Evolutionary conservation across 2,797 vertebrate species (phyloP), one percentile per base, ranked within the genome.

Genomic region (Helostoma temminkii): DNA sequence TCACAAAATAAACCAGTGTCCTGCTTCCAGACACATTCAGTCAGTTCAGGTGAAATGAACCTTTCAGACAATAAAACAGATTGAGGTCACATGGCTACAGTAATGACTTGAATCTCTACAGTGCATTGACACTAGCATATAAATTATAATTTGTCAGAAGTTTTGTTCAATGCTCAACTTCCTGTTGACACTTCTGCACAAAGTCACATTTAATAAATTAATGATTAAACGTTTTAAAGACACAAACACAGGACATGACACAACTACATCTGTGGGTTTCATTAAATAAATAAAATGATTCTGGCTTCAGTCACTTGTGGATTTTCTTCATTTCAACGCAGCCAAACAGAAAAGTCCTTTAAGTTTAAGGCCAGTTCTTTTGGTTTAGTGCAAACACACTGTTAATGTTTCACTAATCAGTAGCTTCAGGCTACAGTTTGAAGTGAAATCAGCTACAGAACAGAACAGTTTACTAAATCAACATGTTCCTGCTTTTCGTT

Each of bases 1-100:
- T 53, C 60, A 62, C 32, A 48, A 16, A 50, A 19, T 55, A 50
- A 39, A 32, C 45, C 19, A 41, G 14, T 15, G 7, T 26, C 22
- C 52, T 28, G 22, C 19, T 12, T 1, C 28, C 26, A 48, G 22
- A 48, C 46, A 9, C 26, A 24, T 14, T 55, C 53, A 53, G 41
- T 46, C 28, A 12, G 32, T 26, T 19, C 3, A 26, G 58, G 22
- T 37, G 32, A n/a, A 32, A 46, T 16, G 19, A n/a, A 1, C 21
- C n/a, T 30, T 58, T 32, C 14, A 19, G n/a, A 19, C 10, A 14
- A 1, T 32, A 8, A 14, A 36, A 24, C 2, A 9, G 3, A 2
- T 1, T 16, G 52, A 32, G 49, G 30, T 52, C 30, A 48, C 15
- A 15, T 26, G 28, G 45, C 42, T 16, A 60, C 36, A 61, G 19